Evolutionary conservation across 2,113 vertebrate species (phyloP).

Genomic region (Cebidichthys violaceus): DNA sequence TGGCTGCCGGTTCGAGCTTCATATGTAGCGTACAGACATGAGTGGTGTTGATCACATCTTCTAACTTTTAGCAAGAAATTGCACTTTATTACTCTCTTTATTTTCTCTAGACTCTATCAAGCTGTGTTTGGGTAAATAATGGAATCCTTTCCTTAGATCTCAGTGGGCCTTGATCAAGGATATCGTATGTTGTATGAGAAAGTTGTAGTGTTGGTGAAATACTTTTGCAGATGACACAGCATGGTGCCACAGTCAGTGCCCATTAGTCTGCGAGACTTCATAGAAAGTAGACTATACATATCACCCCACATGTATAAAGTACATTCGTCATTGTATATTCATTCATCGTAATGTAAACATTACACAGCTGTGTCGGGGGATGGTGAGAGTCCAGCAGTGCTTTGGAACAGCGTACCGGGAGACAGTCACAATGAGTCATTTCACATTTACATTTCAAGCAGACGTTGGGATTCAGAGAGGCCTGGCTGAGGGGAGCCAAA

Average conservation of each 20-base stretch:
- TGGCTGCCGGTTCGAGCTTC: not conserved
- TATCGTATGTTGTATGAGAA: not conserved
- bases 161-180: not conserved
- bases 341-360: conserved; percentile 57
- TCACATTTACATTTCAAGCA: conserved; percentile 55
- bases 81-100: not conserved
- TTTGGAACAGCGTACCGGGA: not conserved
- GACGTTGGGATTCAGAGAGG: conserved; percentile 49
- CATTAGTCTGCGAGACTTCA: conserved; percentile 10
- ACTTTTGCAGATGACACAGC: not conserved
- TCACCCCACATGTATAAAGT: conserved; percentile 26
- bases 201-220: not conserved
- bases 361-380: conserved; percentile 9
- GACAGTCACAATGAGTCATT: conserved; percentile 52
- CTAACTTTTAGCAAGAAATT: not conserved
- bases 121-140: not conserved
- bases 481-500: conserved; percentile 11
- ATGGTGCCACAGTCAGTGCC: not conserved
- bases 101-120: not conserved
- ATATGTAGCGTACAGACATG: not conserved
- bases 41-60: not conserved
- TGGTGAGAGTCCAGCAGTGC: conserved; percentile 19
- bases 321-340: conserved; percentile 52
- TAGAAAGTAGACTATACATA: conserved; percentile 62
- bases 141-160: not conserved